A percentile compares a stretch with the other conserved stretches of the same genome.
These are phyloP conservation scores for Trichacis sp. DNA, from an alignment of 2,888 invertebrate species.

Conservation along the genomic window DNA sequence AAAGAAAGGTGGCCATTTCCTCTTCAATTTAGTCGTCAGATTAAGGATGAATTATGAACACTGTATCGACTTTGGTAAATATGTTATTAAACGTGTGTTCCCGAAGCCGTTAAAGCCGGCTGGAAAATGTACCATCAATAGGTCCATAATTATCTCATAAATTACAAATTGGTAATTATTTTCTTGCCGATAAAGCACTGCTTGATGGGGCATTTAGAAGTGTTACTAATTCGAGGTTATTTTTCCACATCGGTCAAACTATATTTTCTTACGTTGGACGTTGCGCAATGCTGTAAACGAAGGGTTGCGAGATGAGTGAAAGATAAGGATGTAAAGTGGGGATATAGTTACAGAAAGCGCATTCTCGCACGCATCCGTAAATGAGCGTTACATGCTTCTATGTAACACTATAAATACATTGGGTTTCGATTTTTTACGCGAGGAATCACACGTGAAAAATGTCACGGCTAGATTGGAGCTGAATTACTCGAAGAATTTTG, in stretches of 20 bases:
- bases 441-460: neutral
- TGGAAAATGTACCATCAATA: neutral
- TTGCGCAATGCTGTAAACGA: slow-evolving; percentile 8
- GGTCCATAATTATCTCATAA: neutral
- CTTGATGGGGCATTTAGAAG: neutral
- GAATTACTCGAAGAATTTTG: too few species aligned
- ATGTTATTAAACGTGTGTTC: too few species aligned
- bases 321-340: neutral
- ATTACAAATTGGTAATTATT: neutral
- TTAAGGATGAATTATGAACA: too few species aligned
- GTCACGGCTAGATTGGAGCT: neutral
- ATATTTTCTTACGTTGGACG: neutral
- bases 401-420: neutral
- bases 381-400: neutral
- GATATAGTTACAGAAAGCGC: slow-evolving; percentile 2
- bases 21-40: too few species aligned
- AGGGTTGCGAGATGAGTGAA: neutral
- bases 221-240: neutral
- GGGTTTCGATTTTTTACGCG: neutral
- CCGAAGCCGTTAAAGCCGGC: neutral
- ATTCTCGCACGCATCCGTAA: slow-evolving; percentile 5
- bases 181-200: neutral
- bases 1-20: too few species aligned
- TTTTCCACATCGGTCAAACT: neutral
- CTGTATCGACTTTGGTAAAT: neutral